phyloP scores from a whole-genome alignment of 2,888 invertebrate species.

The Darwinula stevensoni region DNA sequence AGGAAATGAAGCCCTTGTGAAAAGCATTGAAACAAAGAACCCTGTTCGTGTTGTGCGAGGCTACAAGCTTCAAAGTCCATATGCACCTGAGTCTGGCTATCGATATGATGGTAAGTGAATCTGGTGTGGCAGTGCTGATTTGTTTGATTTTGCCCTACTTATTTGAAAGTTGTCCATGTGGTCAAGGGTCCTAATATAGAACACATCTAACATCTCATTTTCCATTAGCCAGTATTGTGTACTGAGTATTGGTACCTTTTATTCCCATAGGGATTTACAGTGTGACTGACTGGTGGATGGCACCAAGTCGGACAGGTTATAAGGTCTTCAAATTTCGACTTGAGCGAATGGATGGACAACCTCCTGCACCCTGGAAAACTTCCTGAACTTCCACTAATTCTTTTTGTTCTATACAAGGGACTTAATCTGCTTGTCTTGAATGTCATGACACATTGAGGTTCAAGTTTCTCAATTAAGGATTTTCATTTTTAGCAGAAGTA shows the following conservation, averaged over 20 bases:
- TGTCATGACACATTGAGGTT: too few relatives aligned
- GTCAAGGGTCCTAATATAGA: too few relatives aligned
- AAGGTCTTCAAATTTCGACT: conserved; percentile 1
- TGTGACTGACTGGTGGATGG: background rate
- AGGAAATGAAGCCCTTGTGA: conserved; percentile 16
- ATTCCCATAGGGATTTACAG: background rate
- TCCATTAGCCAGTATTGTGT: conserved; percentile 1
- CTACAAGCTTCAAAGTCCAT: conserved; percentile 15
- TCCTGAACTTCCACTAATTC: too few relatives aligned
- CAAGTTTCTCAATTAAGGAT: too few relatives aligned
- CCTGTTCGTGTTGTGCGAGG: conserved; percentile 19
- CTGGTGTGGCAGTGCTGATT: too few relatives aligned
- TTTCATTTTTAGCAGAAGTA: too few relatives aligned
- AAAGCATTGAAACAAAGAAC: conserved; percentile 14
- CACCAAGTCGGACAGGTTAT: background rate
- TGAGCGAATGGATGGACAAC: background rate
- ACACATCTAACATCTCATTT: too few relatives aligned
- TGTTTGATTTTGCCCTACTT: background rate
- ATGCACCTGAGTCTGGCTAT: conserved; percentile 18
- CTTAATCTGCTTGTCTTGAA: too few relatives aligned
- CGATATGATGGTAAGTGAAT: conserved; percentile 15
- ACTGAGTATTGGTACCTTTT: background rate
- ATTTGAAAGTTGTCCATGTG: too few relatives aligned
- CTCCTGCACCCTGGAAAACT: too few relatives aligned
- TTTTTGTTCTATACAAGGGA: too few relatives aligned